A percentile compares a stretch with the other conserved stretches of the same genome.
Evolutionary conservation across 2,113 vertebrate genomes (phyloP).

Genomic region (Fregata magnificens): DNA sequence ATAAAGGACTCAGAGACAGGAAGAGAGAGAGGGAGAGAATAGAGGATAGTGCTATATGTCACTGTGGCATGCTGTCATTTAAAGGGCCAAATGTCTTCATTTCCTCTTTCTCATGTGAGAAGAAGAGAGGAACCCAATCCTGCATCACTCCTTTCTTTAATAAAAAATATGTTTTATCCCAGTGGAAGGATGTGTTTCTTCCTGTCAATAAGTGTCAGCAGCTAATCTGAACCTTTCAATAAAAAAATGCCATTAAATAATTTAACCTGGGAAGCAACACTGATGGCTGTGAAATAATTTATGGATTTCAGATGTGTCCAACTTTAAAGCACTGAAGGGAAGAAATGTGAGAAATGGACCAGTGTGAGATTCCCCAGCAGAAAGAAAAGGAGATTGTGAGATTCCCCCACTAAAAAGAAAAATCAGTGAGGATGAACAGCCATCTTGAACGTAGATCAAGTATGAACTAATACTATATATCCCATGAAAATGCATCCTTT

Average conservation of each 20-base stretch:
- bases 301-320: constrained; percentile 74
- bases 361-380: background rate
- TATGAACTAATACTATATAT: background rate
- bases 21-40: background rate
- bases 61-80: background rate
- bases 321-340: constrained; percentile 47
- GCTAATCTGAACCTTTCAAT: constrained; percentile 73
- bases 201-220: constrained; percentile 72
- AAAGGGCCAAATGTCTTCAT: constrained; percentile 49
- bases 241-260: constrained; percentile 76
- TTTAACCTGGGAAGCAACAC: constrained; percentile 68
- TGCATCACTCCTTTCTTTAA: constrained; percentile 40
- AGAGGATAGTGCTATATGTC: background rate
- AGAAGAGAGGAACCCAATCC: constrained; percentile 56
- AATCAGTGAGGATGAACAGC: background rate
- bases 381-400: background rate
- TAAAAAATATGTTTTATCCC: constrained; percentile 70
- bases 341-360: constrained; percentile 20
- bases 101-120: constrained; percentile 40
- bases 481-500: background rate
- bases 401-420: background rate
- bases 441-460: background rate
- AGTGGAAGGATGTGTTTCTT: constrained; percentile 59
- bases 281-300: constrained; percentile 72
- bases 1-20: background rate